Base-by-base conservation (phyloP, 2,113 vertebrate genomes). In the Lasiurus cinereus region DNA sequence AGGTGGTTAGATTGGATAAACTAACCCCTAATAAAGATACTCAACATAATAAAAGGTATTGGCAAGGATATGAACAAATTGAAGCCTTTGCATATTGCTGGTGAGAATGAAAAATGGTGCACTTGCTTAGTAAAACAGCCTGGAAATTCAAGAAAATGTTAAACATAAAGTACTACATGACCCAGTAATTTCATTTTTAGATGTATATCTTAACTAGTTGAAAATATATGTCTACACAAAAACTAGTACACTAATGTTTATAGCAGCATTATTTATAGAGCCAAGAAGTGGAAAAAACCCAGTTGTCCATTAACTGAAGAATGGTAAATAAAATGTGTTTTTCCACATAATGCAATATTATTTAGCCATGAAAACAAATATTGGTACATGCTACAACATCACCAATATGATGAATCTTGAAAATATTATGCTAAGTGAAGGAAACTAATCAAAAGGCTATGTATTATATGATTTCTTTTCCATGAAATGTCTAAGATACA, bases 311-410 rank as follows among this genome's bases (percentile, higher is more conserved):
- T 36, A 69, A 36, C 31, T 78, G 21, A 59, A 78, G 73, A 67
- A 78, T 16, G 21, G 19, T 54, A 43, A 15, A 56, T 67, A 69
- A 73, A 77, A 36, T 76, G 19, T 76, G 18, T 6, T 54, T 67
- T 77, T 43, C 27, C 33, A 54, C 84, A 43, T 5, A 77, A 52
- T 52, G 18, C 8, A 76, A 76, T 86, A 48, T 59, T 86, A 69
- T 67, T 92, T 22, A 85, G 36, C 29, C 27, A 22, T 70, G 48
- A 93, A 59, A 86, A 84, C 83, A 86, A 86, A 93, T 79, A 33
- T 14, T 66, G 43, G 85, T 69, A 54, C 3, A 67, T 46, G 15
- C 50, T 29, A 48, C 14, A 86, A 69, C 39, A 70, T 50, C 13
- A 62, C 59, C 59, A 62, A 27, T 24, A 62, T 62, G 27, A 12